Evolutionary conservation across 1,140 invertebrate species (phyloP), one percentile per base, ranked within the genome.

Genomic region (Bradysia coprophila): DNA sequence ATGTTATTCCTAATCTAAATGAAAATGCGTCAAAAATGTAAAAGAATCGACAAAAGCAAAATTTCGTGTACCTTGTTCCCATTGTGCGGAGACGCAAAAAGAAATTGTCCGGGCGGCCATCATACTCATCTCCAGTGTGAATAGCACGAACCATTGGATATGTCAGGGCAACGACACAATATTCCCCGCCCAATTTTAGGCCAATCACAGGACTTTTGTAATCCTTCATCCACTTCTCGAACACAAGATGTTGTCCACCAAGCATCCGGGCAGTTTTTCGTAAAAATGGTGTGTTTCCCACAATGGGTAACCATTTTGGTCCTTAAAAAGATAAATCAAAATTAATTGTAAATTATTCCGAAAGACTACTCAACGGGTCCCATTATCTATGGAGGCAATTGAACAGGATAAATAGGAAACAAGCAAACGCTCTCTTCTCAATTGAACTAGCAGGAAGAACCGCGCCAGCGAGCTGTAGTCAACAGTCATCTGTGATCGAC

Each of bases 91-190:
- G 54, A 28, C 70, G 63, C 24, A 75, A 62, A 47, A 85, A 84
- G 49, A 79, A 81, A 43, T 69, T 76, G 55, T 81, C 69, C 0
- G 82, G 84, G 42, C 83, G 59, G 0, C 72, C 79, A 46, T 79
- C 73, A 48, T 73, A 86, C 4, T 75, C 75, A 31, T 77, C 74
- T 13, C 66, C 60, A 0, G 59, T 60, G 23, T 83, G 67, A 5
- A 81, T 67, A 46, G 75, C 62, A 8, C 68, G 62, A 2, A 81
- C 60, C 19, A 69, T 43, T 13, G 68, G 65, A 40, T 65, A 65
- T 0, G 72, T 72, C 22, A 67, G 69, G 1, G 80, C 74, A 0
- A 76, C 67, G 1, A 82, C 65, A 0, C 76, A 54, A 8, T 68
- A 54, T 23, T 72, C 67, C n/a, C 51, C 52, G 0, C 79, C 79